Evolutionary conservation across 2,113 vertebrate genomes (phyloP).

Genomic region (Osmerus mordax): DNA sequence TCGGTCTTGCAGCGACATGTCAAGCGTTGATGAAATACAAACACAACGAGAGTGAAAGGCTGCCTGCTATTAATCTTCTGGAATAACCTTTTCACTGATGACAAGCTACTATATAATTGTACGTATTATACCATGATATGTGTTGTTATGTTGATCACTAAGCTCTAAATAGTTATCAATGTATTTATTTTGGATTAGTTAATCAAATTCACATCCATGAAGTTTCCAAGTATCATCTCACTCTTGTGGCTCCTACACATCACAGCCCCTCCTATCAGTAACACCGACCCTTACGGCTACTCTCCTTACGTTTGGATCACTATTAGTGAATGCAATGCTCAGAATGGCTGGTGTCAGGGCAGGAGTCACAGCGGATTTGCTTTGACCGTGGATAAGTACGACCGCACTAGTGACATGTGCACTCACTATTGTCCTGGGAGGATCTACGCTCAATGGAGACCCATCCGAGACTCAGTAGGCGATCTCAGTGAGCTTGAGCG

Average conservation of each 20-base stretch:
- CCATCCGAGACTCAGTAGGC: neutral
- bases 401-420: neutral
- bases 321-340: neutral
- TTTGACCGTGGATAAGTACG: neutral
- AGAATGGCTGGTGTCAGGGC: neutral
- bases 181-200: neutral
- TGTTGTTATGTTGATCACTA: neutral
- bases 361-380: neutral
- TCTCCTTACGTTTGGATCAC: neutral
- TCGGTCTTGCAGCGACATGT: neutral
- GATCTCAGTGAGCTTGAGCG: neutral
- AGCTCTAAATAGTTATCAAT: neutral
- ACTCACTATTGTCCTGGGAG: neutral
- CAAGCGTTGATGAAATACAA: constrained; percentile 9
- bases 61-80: neutral
- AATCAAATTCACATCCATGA: neutral
- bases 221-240: neutral
- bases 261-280: neutral
- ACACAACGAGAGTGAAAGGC: neutral
- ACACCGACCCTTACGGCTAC: neutral
- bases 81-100: neutral
- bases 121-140: neutral
- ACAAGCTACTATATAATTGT: neutral
- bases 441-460: neutral
- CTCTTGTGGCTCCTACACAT: neutral